These are phyloP conservation scores for Limnodromus scolopaceus DNA, from an alignment of 2,797 vertebrate genomes.

Conservation along the genomic window DNA sequence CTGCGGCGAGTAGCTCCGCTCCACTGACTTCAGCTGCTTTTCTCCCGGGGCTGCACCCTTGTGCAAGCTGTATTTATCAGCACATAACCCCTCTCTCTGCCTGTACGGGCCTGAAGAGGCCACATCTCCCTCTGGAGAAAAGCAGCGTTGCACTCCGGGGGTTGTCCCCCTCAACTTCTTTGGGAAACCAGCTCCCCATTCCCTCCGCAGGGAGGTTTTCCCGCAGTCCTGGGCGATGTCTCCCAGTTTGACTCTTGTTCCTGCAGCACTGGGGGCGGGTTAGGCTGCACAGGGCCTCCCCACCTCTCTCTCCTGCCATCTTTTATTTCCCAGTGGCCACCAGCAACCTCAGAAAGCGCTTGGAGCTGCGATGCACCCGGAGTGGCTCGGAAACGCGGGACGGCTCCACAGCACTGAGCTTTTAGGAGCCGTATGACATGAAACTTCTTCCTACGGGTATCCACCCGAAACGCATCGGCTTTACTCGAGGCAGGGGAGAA, in stretches of 20 bases:
- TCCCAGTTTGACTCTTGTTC: background rate
- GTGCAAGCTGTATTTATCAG: background rate
- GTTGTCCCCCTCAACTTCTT: background rate
- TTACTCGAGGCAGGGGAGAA: background rate
- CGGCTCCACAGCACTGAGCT: background rate
- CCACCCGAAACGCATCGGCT: background rate
- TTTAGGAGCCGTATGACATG: background rate
- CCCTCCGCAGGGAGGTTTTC: background rate
- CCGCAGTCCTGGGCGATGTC: background rate
- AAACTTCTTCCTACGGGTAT: background rate
- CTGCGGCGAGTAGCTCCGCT: background rate
- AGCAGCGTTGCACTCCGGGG: fast-evolving
- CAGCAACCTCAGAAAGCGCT: background rate
- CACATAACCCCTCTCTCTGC: background rate
- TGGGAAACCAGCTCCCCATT: background rate
- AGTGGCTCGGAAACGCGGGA: fast-evolving
- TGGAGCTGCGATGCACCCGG: background rate
- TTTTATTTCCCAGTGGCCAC: background rate
- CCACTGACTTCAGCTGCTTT: background rate
- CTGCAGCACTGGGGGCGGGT: fast-evolving
- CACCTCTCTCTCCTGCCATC: background rate
- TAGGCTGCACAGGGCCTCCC: background rate
- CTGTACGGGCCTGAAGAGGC: background rate
- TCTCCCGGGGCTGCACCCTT: background rate
- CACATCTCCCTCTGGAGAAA: background rate